These are phyloP conservation scores for Cecidostiba fungosa DNA, from an alignment of 2,888 invertebrate genomes.

Conservation along the genomic window DNA sequence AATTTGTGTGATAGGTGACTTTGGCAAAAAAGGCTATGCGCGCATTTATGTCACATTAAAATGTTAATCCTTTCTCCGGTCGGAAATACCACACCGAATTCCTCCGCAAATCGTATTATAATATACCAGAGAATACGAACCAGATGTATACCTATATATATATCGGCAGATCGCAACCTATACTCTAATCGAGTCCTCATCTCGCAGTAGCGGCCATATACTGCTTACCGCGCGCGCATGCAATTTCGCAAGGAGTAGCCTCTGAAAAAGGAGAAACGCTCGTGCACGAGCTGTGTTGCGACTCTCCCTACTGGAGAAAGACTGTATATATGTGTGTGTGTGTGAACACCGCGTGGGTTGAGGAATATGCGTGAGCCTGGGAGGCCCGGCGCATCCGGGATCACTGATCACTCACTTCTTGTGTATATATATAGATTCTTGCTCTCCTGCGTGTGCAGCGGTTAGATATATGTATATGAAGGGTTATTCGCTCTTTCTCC, in stretches of 20 bases:
- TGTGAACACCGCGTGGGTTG: not conserved
- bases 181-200: not conserved
- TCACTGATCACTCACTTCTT: conserved; percentile 51
- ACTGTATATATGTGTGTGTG: not conserved
- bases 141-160: too few relatives aligned
- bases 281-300: not conserved
- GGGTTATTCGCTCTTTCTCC: not conserved
- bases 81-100: too few relatives aligned
- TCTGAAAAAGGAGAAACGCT: conserved; percentile 8
- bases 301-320: not conserved
- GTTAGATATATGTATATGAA: not conserved
- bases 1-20: not conserved
- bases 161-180: not conserved
- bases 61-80: not conserved
- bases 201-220: not conserved
- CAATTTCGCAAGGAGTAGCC: not conserved
- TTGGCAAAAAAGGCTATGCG: not conserved
- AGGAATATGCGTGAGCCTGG: not conserved
- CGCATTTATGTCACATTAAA: not conserved
- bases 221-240: not conserved
- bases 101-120: too few relatives aligned
- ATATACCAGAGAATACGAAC: too few relatives aligned
- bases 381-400: conserved; percentile 54
- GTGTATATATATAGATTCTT: not conserved
- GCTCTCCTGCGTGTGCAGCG: not conserved